Evolutionary conservation across 2,797 vertebrate genomes (phyloP).

Genomic region (Malacoraja senta): DNA sequence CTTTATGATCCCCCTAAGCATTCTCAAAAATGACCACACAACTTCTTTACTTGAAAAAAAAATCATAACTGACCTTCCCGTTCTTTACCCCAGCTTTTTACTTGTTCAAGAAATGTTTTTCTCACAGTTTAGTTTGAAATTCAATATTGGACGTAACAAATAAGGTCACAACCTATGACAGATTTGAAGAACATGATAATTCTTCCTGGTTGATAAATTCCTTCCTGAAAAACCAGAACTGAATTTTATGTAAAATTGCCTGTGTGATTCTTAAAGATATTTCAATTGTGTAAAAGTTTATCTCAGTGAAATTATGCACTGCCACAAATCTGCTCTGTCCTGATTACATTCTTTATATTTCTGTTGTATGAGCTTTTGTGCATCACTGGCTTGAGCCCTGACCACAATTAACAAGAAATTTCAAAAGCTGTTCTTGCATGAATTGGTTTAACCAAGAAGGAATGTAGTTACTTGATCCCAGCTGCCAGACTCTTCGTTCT

Average conservation of each 20-base stretch:
- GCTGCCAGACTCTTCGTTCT: not conserved
- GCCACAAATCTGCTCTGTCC: not conserved
- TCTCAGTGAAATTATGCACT: not conserved
- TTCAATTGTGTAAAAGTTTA: not conserved
- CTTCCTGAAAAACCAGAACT: not conserved
- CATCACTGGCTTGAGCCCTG: conserved; percentile 24
- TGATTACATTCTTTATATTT: conserved; percentile 21
- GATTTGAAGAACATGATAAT: not conserved
- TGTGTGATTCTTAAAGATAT: not conserved
- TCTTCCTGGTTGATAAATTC: not conserved
- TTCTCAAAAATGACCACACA: too few species aligned
- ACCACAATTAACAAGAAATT: conserved; percentile 20
- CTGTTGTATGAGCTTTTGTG: conserved; percentile 10
- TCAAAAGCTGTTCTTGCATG: conserved; percentile 24
- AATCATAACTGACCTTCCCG: too few species aligned
- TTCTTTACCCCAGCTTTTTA: not conserved
- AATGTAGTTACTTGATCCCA: not conserved
- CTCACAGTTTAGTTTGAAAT: too few species aligned
- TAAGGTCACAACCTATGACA: not conserved
- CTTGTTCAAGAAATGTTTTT: not conserved
- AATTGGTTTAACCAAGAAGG: conserved; percentile 7
- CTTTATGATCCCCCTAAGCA: too few species aligned
- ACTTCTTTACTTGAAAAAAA: too few species aligned
- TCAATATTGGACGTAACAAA: too few species aligned
- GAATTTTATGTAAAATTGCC: conserved; percentile 26